Conservation (phyloP, 1,140 invertebrate genomes). For the Homarus americanus region DNA sequence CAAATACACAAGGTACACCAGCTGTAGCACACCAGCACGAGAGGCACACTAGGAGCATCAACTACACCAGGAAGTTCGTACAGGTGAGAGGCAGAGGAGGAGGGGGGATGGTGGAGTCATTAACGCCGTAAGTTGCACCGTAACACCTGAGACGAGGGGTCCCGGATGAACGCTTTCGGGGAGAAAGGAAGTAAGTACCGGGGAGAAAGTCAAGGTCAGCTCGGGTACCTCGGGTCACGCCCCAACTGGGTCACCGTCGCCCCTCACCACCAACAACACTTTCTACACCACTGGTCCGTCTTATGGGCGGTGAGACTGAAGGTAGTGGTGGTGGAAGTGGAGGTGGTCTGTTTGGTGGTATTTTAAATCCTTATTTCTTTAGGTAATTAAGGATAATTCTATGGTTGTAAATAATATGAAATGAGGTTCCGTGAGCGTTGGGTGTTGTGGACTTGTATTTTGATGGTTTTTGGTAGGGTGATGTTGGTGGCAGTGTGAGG, state of each 20-base stretch:
- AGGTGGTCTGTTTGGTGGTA: not conserved
- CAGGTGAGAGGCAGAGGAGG: too few relatives aligned
- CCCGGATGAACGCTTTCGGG: not conserved
- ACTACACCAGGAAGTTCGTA: too few relatives aligned
- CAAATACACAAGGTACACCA: not conserved
- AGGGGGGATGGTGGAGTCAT: not conserved
- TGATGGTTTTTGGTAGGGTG: not conserved
- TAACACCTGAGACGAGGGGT: too few relatives aligned
- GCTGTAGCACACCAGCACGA: not conserved
- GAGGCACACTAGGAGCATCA: too few relatives aligned
- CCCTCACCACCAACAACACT: slow-evolving; percentile 6
- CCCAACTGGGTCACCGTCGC: slow-evolving; percentile 37
- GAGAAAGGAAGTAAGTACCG: not conserved
- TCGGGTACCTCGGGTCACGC: slow-evolving; percentile 18
- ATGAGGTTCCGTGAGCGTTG: too few relatives aligned
- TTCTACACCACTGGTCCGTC: not conserved
- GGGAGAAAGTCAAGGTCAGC: slow-evolving; percentile 44
- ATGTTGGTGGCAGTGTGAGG: not conserved
- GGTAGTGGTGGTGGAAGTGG: not conserved
- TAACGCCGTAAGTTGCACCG: too few relatives aligned
- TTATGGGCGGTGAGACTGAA: not conserved
- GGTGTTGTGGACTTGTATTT: too few relatives aligned
- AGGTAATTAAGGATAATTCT: too few relatives aligned
- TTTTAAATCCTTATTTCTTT: too few relatives aligned
- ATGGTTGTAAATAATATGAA: too few relatives aligned